These are phyloP conservation scores for Hipparchia semele DNA, from an alignment of 2,888 invertebrate genomes.

Conservation along the genomic window DNA sequence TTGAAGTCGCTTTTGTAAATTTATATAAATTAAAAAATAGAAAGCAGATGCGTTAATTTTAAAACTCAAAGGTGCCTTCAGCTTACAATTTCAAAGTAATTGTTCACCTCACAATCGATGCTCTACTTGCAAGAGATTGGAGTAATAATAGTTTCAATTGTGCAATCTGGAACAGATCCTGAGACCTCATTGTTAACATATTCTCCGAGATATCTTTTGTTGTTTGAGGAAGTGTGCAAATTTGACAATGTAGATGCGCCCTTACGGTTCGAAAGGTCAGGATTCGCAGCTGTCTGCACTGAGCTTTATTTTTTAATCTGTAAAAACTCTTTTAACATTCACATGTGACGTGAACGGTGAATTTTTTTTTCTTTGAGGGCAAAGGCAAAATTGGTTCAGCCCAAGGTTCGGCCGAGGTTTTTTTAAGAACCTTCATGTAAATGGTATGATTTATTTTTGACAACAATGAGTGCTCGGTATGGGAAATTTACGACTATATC, in stretches of 20 bases:
- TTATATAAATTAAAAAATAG: constrained; percentile 14
- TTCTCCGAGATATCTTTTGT: constrained; percentile 48
- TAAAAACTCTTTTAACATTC: constrained; percentile 40
- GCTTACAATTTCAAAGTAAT: constrained; percentile 49
- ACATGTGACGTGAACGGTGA: constrained; percentile 24
- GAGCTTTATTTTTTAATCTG: constrained; percentile 37
- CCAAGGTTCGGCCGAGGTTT: constrained; percentile 59
- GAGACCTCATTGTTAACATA: constrained; percentile 55
- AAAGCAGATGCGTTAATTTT: constrained; percentile 41
- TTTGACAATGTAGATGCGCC: constrained; percentile 53
- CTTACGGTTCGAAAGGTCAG: constrained; percentile 50
- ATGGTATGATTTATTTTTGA: constrained; percentile 78
- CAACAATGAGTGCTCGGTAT: constrained; percentile 72
- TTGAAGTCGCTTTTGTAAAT: too few relatives aligned
- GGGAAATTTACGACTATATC: constrained; percentile 77
- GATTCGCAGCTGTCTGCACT: constrained; percentile 33
- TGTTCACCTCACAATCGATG: constrained; percentile 63
- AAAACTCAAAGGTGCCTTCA: constrained; percentile 23
- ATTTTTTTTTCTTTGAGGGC: constrained; percentile 22
- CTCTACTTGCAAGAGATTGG: constrained; percentile 55
- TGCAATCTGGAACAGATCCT: constrained; percentile 70
- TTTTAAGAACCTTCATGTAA: constrained; percentile 56
- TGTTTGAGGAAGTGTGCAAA: constrained; percentile 75
- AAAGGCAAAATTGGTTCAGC: constrained; percentile 55
- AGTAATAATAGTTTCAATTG: constrained; percentile 70